Conservation (phyloP, 2,113 vertebrate species). For the Rhinichthys klamathensis region DNA sequence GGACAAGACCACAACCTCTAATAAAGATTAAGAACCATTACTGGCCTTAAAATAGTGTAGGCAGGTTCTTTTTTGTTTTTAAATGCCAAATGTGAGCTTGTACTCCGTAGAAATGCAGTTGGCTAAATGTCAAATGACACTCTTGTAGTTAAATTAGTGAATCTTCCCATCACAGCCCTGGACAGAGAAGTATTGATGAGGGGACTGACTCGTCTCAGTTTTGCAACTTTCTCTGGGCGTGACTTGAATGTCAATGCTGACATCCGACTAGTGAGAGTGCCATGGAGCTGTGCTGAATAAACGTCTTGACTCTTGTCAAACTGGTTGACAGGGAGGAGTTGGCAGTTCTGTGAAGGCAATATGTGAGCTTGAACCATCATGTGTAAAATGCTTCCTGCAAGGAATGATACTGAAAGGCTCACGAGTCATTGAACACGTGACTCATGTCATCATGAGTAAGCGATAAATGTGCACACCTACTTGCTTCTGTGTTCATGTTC, state of each 20-base stretch:
- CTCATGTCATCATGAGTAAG: neutral
- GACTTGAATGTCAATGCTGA: constrained; percentile 35
- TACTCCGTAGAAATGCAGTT: neutral
- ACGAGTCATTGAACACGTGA: neutral
- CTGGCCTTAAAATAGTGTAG: neutral
- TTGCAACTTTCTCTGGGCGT: constrained; percentile 29
- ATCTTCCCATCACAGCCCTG: neutral
- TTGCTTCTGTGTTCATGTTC: neutral
- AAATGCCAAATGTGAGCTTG: neutral
- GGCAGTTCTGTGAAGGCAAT: neutral
- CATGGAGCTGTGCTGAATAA: constrained; percentile 24
- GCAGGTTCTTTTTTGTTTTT: neutral
- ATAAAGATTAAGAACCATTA: neutral
- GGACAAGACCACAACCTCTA: no score
- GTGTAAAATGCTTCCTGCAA: neutral
- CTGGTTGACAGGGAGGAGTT: constrained; percentile 41
- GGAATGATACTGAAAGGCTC: neutral
- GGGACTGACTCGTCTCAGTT: constrained; percentile 1
- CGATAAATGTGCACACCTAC: neutral
- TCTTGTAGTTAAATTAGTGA: neutral
- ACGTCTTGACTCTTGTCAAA: constrained; percentile 49
- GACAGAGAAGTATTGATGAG: constrained; percentile 21
- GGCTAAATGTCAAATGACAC: neutral
- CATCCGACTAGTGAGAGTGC: neutral
- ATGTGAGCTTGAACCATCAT: constrained; percentile 7